Percentiles rank a stretch among this genome's conserved stretches.
Evolutionary conservation across 2,797 vertebrate species (phyloP).

Genomic region (Crax fasciolata): DNA sequence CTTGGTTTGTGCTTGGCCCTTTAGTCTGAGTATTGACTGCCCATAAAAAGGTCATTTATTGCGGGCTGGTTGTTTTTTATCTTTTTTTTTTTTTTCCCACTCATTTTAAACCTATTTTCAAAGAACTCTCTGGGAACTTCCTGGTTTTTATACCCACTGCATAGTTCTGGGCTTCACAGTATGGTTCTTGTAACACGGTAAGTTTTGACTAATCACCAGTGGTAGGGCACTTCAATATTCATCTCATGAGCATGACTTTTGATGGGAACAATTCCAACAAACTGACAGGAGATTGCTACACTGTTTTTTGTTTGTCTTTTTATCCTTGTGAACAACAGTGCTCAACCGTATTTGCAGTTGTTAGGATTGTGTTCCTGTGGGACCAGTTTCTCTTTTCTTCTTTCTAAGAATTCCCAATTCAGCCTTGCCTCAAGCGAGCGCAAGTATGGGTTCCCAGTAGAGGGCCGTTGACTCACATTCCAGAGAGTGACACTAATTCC

Average conservation of each 20-base stretch:
- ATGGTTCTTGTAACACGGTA: not conserved
- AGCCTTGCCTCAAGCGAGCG: not conserved
- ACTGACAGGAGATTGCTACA: not conserved
- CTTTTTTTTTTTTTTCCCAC: not conserved
- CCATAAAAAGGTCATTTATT: slow-evolving; percentile 1
- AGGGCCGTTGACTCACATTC: not conserved
- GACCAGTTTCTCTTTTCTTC: not conserved
- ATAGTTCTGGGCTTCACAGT: not conserved
- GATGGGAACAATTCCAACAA: not conserved
- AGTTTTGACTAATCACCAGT: not conserved
- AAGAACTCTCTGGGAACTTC: not conserved
- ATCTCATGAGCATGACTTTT: not conserved
- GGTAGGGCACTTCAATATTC: not conserved
- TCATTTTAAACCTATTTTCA: not conserved
- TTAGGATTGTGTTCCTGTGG: not conserved
- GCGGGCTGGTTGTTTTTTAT: not conserved
- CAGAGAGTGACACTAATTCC: not conserved
- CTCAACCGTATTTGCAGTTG: not conserved
- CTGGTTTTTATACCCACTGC: not conserved
- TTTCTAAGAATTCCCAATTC: not conserved
- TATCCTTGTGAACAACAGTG: rapidly evolving
- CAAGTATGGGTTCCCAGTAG: not conserved
- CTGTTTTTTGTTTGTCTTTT: not conserved
- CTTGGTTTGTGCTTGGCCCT: not conserved
- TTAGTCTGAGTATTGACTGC: slow-evolving; percentile 27